Evolutionary conservation across 2,888 invertebrate genomes (phyloP), one percentile per base, ranked within the genome.

Genomic region (Euclidia mi): DNA sequence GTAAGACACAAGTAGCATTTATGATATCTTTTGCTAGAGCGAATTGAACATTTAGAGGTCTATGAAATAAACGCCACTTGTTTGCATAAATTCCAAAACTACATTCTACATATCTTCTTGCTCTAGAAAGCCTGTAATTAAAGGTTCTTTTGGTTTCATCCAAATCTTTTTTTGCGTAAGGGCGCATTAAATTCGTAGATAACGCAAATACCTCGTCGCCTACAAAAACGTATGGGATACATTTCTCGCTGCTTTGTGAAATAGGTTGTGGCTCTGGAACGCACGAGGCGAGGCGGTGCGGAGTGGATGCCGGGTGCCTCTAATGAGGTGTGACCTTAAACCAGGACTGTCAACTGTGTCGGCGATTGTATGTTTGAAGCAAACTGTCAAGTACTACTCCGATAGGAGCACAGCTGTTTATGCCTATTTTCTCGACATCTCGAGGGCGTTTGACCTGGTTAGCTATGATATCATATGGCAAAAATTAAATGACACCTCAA

Each of bases 1-100:
- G 20, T 20, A 20, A 20, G 20, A 71, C 44, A 25, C 65, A 63
- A 44, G 57, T 29, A 43, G 71, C 41, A 44, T 67, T 67, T 17
- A 72, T 63, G 38, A 71, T 66, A 65, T 65, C 56, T 41, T 51
- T 62, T 34, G 43, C 55, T 57, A 62, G 40, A 57, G 45, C 58
- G 46, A 51, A 46, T 18, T 65, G 17, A 48, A 71, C 63, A 67
- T 70, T 65, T 42, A 72, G 37, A 18, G 68, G 70, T 60, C 65
- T 65, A 48, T 68, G 60, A 15, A 69, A 68, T 34, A 68, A 65
- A 11, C 68, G 55, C 59, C 62, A 63, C 29, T 55, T 57, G 32
- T 62, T 65, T 15, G 53, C 51, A 50, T 14, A 18, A 29, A 66
- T 35, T 6, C 63, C 57, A 51, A 66, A 59, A 55, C 14, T 55